Base-by-base conservation (phyloP, 2,888 invertebrate genomes). In the Glyphotaelius pellucidus region DNA sequence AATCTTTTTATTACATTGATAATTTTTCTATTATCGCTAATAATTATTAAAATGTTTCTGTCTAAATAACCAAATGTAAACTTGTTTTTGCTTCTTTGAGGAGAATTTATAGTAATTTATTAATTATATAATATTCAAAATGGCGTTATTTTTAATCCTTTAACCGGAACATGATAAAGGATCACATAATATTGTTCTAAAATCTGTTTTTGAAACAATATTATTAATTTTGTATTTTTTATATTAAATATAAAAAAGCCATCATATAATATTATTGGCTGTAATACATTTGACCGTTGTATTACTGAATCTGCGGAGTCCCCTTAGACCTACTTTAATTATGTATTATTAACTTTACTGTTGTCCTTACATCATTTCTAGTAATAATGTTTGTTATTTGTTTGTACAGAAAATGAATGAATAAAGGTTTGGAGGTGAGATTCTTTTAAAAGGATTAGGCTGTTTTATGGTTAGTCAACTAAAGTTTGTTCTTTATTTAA, bases 1-100 rank as follows among this genome's bases (percentile, higher is more conserved):
- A 52, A 90, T 90, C 67, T 90, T 90, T 89, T 89, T 91, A 91
- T 89, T 91, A 89, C 80, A 83, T 52, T 89, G 91, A 89, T 91
- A 91, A 80, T 81, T 91, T 91, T 91, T 91, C 86, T 89, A 81
- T 67, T 79, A 67, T 91, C 86, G 80, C 86, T 89, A 89, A 67
- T 79, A 25, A 90, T 90, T 67, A 89, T 89, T 84, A 90, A 90
- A 90, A 90, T 81, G 47, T 52, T 90, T 67, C 84, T 90, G 83
- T 90, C 84, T 84, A 84, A 81, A 67, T 84, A 90, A 90, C 90
- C 84, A 90, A 90, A 90, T 90, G 84, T 81, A 84, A 90, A 84
- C 84, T 90, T 81, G 84, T 83, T 52, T 90, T 67, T 67, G 84
- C 84, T 90, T 90, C 90, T 84, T 90, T 90, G 84, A 84, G 84